Evolutionary conservation across 2,113 vertebrate genomes (phyloP), one percentile per base, ranked within the genome.

Genomic region (Tetrao urogallus): DNA sequence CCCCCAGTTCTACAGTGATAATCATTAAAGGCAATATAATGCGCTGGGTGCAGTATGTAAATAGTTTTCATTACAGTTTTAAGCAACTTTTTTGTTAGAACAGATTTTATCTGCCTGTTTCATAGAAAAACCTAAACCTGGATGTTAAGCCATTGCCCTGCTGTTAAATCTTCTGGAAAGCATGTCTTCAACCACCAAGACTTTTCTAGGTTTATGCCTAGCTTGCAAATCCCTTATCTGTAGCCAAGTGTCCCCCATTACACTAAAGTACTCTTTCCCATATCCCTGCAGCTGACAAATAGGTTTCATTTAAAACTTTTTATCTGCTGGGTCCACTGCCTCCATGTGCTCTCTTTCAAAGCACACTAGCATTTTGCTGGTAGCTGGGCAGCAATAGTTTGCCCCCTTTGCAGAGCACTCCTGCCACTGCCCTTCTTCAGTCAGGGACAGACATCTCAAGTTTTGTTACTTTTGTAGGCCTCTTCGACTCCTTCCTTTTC

Each of bases 21-120:
- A 70, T 67, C 34, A 42, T 27, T 77, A 71, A 88, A 78, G 66
- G 71, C 5, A 38, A 38, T 47, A 57, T 71, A 30, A 82, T 69
- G 5, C 65, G 8, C 40, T 72, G n/a, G 22, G 40, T 24, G 70
- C 10, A 7, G 8, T 85, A 76, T 76, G 43, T 63, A 92, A 87
- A 85, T 22, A 71, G 9, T 67, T 92, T 65, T 82, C 38, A 82
- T 84, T 93, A 34, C 17, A 24, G 65, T 94, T 89, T 13, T 65
- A 87, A 84, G 57, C 78, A 82, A 43, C 17, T 28, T 42, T 10
- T 56, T 77, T 50, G 27, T 72, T 81, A 84, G 34, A 93, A 67
- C 48, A 84, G 34, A 69, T 94, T 82, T 88, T 70, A 24, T 81
- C 85, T 60, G 7, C 56, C 57, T 27, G 16, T 38, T 86, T 72